A percentile compares a stretch with the other conserved stretches of the same genome.
Evolutionary conservation across 2,113 vertebrate genomes (phyloP).

Genomic region (Phyllostomus discolor): DNA sequence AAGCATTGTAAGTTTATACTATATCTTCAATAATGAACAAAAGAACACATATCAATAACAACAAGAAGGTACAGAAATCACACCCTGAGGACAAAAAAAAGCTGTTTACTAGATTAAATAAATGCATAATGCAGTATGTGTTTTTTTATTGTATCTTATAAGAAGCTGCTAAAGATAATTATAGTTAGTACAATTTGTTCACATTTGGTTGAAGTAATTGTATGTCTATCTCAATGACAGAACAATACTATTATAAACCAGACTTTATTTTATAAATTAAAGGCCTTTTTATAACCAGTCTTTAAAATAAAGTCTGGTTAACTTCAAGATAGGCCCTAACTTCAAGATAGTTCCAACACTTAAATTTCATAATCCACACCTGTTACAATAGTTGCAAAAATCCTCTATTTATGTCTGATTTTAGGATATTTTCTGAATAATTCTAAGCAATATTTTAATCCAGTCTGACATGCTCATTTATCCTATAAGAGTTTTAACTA

Average conservation of each 20-base stretch:
- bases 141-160: not conserved
- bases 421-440: not conserved
- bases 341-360: not conserved
- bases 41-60: not conserved
- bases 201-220: conserved; percentile 17
- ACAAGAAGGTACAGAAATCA: not conserved
- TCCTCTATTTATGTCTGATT: not conserved
- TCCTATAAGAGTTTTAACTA: not conserved
- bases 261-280: not conserved
- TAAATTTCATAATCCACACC: not conserved
- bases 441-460: not conserved
- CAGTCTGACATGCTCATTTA: not conserved
- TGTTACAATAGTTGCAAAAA: not conserved
- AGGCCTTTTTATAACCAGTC: not conserved
- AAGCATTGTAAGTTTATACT: not conserved
- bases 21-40: not conserved
- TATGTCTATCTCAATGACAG: not conserved
- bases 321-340: not conserved
- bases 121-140: not conserved
- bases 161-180: conserved; percentile 13
- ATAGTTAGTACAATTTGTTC: not conserved
- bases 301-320: not conserved
- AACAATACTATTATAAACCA: not conserved
- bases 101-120: not conserved
- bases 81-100: not conserved